Conservation (phyloP, 2,888 invertebrate species). For the Phoenoteleia sp. region DNA sequence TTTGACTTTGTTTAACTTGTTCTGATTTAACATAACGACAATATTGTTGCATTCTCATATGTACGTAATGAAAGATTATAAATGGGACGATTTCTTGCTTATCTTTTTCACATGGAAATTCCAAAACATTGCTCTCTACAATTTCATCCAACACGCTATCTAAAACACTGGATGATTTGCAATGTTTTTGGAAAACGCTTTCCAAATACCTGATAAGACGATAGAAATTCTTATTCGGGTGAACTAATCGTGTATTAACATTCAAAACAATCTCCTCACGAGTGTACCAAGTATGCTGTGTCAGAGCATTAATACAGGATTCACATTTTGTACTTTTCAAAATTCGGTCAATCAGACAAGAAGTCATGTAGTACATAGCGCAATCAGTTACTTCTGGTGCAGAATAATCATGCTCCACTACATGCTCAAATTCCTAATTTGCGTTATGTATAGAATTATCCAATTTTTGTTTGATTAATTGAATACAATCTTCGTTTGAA, state of each 20-base stretch:
- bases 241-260: background rate
- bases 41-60: background rate
- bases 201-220: background rate
- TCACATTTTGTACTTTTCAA: constrained; percentile 30
- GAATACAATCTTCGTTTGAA: background rate
- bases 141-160: background rate
- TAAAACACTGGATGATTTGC: background rate
- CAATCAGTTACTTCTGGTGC: constrained; percentile 42
- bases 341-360: constrained; percentile 22
- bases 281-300: background rate
- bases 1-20: constrained; percentile 2
- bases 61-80: background rate
- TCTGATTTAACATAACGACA: background rate
- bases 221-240: background rate
- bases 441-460: constrained; percentile 11
- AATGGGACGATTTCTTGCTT: background rate
- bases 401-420: constrained; percentile 49
- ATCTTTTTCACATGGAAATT: background rate
- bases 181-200: background rate
- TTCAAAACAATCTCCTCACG: background rate
- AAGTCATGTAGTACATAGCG: constrained; percentile 40
- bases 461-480: constrained; percentile 8
- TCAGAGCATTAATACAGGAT: constrained; percentile 30
- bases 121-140: background rate
- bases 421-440: constrained; percentile 42